A percentile compares a stretch with the other conserved stretches of the same genome.
Evolutionary conservation across 2,888 invertebrate genomes (phyloP).

Genomic region (Morinoia aosen): DNA sequence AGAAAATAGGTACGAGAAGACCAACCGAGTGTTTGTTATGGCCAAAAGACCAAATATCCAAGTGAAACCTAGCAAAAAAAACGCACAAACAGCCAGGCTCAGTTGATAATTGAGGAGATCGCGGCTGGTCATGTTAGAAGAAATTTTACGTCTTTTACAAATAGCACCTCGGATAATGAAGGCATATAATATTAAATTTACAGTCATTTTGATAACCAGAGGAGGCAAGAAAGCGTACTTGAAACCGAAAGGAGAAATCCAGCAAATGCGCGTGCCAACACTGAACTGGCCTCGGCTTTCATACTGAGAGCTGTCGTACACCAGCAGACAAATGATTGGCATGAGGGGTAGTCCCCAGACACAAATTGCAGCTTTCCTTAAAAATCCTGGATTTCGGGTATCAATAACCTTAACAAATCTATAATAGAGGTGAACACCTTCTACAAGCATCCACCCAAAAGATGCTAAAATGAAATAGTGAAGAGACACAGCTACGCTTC

Average conservation of each 20-base stretch:
- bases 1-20: slow-evolving; percentile 71
- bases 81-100: slow-evolving; percentile 71
- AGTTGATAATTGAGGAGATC: slow-evolving; percentile 70
- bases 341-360: slow-evolving; percentile 79
- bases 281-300: slow-evolving; percentile 64
- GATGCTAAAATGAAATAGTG: slow-evolving; percentile 80
- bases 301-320: slow-evolving; percentile 68
- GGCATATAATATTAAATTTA: slow-evolving; percentile 76
- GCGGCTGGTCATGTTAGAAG: slow-evolving; percentile 72
- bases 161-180: slow-evolving; percentile 72
- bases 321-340: slow-evolving; percentile 75
- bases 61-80: slow-evolving; percentile 71
- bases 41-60: slow-evolving; percentile 71
- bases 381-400: slow-evolving; percentile 75
- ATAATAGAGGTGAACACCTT: slow-evolving; percentile 79
- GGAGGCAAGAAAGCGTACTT: slow-evolving; percentile 75
- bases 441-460: slow-evolving; percentile 82
- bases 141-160: slow-evolving; percentile 73
- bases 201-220: slow-evolving; percentile 74
- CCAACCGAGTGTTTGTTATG: slow-evolving; percentile 69
- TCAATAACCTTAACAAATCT: slow-evolving; percentile 80
- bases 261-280: slow-evolving; percentile 70
- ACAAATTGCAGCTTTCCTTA: slow-evolving; percentile 77
- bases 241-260: slow-evolving; percentile 73
- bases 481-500: slow-evolving; percentile 77